phyloP scores from a whole-genome alignment of 2,888 invertebrate species.

The Anagyrus pseudococci region DNA sequence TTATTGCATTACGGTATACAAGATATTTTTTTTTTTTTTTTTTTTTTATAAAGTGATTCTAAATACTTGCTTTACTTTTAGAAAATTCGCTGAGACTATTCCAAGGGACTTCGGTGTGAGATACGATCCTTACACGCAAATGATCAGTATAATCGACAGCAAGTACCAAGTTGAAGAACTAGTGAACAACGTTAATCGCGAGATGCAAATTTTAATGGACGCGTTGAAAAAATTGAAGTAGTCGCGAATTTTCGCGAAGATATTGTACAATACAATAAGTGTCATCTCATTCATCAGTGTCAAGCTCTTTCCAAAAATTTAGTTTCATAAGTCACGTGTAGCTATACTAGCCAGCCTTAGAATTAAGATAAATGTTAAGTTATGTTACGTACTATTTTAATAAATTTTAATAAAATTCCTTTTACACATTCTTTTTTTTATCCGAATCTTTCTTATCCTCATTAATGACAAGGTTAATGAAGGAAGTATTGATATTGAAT shows the following conservation, averaged over 20 bases:
- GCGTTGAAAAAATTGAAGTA: conserved; percentile 75
- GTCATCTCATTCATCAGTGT: conserved; percentile 4
- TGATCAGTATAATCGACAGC: conserved; percentile 92
- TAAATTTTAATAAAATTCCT: background rate
- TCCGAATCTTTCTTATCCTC: too few species aligned
- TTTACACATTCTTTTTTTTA: too few species aligned
- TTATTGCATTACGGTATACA: too few species aligned
- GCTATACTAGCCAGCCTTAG: background rate
- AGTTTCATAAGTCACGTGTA: conserved; percentile 9
- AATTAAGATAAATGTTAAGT: background rate
- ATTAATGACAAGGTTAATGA: background rate
- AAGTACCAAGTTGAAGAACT: conserved; percentile 86
- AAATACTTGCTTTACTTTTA: too few species aligned
- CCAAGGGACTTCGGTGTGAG: conserved; percentile 91
- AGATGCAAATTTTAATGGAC: conserved; percentile 80
- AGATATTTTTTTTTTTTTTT: too few species aligned
- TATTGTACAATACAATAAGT: background rate
- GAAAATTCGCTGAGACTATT: conserved; percentile 91
- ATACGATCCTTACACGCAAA: conserved; percentile 96
- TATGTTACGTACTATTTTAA: background rate
- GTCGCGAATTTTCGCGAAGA: background rate
- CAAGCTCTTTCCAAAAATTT: conserved; percentile 10
- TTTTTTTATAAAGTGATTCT: too few species aligned
- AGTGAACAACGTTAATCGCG: conserved; percentile 79
- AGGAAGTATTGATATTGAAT: background rate